Evolutionary conservation across 2,113 vertebrate species (phyloP).

Genomic region (Tupaia chinensis): DNA sequence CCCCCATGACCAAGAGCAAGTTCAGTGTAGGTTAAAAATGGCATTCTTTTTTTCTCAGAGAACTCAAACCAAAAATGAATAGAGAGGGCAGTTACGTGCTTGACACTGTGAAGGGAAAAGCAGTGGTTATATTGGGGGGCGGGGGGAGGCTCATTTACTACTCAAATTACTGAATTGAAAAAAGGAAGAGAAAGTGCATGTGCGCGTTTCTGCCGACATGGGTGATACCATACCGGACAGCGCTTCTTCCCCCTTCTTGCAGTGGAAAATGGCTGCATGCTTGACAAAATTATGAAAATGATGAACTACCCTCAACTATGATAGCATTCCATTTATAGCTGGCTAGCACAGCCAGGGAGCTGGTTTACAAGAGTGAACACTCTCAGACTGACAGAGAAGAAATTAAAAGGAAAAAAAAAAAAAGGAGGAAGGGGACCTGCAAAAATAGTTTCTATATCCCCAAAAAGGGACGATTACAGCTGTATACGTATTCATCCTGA

Average conservation of each 20-base stretch:
- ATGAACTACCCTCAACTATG: background rate
- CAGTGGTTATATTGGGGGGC: background rate
- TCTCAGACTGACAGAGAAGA: background rate
- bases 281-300: slow-evolving; percentile 35
- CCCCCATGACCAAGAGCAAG: background rate
- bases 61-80: background rate
- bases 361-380: background rate
- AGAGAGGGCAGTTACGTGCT: background rate
- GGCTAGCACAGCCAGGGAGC: background rate
- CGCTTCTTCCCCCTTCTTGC: background rate
- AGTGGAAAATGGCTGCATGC: background rate
- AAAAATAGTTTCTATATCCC: background rate
- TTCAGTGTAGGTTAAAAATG: background rate
- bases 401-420: background rate
- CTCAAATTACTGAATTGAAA: background rate
- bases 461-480: background rate
- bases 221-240: background rate
- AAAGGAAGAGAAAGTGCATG: background rate
- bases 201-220: background rate
- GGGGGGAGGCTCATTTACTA: background rate
- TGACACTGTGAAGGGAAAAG: background rate
- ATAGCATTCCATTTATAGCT: background rate
- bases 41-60: background rate
- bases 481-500: rapidly evolving
- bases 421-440: background rate